A percentile compares a stretch with the other conserved stretches of the same genome.
Evolutionary conservation across 2,888 invertebrate genomes (phyloP).

Genomic region (Sylvicola fuscatus): DNA sequence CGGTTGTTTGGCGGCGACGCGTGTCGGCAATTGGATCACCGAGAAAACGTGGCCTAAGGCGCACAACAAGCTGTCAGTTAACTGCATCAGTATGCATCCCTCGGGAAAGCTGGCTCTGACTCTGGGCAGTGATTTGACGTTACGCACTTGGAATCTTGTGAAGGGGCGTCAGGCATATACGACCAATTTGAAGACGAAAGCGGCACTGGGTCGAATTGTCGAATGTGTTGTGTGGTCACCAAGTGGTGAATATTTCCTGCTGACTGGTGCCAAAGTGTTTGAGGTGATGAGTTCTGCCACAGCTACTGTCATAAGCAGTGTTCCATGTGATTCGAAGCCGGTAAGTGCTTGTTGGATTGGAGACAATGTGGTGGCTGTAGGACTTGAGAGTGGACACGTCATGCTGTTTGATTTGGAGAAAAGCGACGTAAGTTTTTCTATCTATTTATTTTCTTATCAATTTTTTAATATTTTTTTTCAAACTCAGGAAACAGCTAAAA

Average conservation of each 20-base stretch:
- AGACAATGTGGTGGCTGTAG: constrained; percentile 40
- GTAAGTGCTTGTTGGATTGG: constrained; percentile 46
- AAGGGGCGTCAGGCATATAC: constrained; percentile 81
- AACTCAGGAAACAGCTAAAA: constrained; percentile 13
- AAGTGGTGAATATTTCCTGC: constrained; percentile 51
- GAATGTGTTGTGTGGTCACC: constrained; percentile 52
- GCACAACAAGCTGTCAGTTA: constrained; percentile 58
- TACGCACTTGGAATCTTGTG: constrained; percentile 85
- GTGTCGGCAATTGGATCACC: constrained; percentile 67
- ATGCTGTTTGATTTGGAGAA: constrained; percentile 33
- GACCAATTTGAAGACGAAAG: constrained; percentile 60
- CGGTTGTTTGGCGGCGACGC: constrained; percentile 60
- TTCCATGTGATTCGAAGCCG: constrained; percentile 47
- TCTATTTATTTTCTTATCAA: constrained; percentile 9
- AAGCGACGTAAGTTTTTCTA: too few relatives aligned
- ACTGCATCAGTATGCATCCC: constrained; percentile 64
- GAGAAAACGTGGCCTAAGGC: constrained; percentile 67
- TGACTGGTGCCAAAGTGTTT: constrained; percentile 47
- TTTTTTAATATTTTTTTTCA: too few relatives aligned
- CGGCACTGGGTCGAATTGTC: constrained; percentile 19
- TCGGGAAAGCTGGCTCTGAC: constrained; percentile 76
- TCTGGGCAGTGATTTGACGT: constrained; percentile 60
- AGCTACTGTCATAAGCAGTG: constrained; percentile 46
- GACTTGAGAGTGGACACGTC: constrained; percentile 54
- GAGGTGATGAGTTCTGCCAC: constrained; percentile 65